phyloP scores from a whole-genome alignment of 2,797 vertebrate species.

The Nyctibius grandis region DNA sequence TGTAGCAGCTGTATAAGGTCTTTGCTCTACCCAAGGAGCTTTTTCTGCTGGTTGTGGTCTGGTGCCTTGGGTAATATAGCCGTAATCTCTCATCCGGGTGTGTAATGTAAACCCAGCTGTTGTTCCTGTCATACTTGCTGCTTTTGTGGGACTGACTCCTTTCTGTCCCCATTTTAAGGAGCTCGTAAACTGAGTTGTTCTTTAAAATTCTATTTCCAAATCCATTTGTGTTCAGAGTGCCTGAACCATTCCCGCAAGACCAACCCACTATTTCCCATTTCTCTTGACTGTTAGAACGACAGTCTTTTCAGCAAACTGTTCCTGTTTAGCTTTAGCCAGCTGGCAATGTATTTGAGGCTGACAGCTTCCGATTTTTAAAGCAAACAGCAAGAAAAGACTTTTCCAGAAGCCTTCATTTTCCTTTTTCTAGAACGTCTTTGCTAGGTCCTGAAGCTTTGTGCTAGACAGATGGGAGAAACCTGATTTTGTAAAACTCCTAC shows the following conservation, averaged over 20 bases:
- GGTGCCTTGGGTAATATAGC: background rate
- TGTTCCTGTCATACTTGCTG: background rate
- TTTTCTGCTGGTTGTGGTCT: constrained; percentile 16
- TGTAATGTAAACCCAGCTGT: constrained; percentile 37
- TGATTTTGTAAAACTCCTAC: background rate
- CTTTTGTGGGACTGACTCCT: background rate
- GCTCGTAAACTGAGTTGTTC: background rate
- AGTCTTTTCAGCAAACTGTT: background rate
- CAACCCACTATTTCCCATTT: background rate
- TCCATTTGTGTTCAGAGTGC: background rate
- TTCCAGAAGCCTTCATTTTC: background rate
- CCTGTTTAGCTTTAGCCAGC: background rate
- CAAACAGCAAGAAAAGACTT: background rate
- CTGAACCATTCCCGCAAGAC: background rate
- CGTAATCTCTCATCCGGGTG: constrained; percentile 21
- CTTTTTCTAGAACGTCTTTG: background rate
- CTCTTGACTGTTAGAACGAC: background rate
- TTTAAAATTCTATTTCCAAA: background rate
- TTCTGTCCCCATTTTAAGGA: background rate
- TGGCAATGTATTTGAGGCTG: background rate
- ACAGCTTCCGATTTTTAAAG: background rate
- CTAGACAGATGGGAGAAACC: background rate
- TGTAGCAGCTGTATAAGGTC: constrained; percentile 45
- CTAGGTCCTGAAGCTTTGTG: background rate
- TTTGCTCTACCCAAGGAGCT: background rate